phyloP scores from a whole-genome alignment of 2,797 vertebrate genomes.

The Spinus pinus region DNA sequence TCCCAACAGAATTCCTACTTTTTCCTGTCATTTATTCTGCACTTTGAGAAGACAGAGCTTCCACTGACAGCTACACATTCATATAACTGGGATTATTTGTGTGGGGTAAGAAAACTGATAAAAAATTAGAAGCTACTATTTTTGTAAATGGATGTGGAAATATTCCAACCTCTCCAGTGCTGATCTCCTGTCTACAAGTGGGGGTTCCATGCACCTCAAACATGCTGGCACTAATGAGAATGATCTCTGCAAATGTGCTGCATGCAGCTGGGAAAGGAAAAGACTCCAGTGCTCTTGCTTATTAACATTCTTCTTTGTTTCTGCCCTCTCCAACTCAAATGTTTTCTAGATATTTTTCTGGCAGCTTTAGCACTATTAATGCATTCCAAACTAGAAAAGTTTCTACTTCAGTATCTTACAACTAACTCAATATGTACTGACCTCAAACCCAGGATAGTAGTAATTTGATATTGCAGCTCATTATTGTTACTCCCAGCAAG shows the following conservation, averaged over 20 bases:
- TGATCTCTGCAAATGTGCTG: not conserved
- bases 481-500: constrained; percentile 53
- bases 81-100: not conserved
- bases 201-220: not conserved
- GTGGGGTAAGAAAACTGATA: not conserved
- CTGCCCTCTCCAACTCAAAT: constrained; percentile 12
- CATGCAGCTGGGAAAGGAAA: not conserved
- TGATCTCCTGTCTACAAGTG: not conserved
- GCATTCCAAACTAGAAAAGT: constrained; percentile 53
- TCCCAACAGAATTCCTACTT: not conserved
- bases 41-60: constrained; percentile 1
- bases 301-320: constrained; percentile 34
- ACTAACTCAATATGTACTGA: constrained; percentile 55
- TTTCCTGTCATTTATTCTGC: not conserved
- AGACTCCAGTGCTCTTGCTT: not conserved
- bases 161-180: not conserved
- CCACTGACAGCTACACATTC: not conserved
- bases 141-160: not conserved
- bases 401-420: constrained; percentile 57
- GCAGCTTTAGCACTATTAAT: constrained; percentile 48
- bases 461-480: constrained; percentile 56
- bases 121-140: not conserved
- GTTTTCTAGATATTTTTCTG: constrained; percentile 49
- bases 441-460: constrained; percentile 58
- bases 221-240: not conserved